Percentiles rank a stretch among this genome's conserved stretches.
phyloP scores from a whole-genome alignment of 2,797 vertebrate species.

The Remorina albescens region DNA sequence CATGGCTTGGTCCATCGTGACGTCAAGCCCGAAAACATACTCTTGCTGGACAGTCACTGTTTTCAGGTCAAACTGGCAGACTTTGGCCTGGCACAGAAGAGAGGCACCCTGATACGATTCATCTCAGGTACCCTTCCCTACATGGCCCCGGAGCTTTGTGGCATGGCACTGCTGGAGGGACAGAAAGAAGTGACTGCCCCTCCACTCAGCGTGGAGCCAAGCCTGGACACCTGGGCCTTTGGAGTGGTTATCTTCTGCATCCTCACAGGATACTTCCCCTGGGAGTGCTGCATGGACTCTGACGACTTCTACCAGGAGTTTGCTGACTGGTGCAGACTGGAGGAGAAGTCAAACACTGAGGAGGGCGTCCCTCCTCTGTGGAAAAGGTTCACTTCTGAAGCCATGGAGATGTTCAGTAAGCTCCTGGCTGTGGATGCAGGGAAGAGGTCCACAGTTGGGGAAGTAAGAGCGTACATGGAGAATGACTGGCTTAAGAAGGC shows the following conservation, averaged over 20 bases:
- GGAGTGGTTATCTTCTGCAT: constrained; percentile 88
- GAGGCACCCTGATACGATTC: constrained; percentile 82
- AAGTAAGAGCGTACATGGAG: constrained; percentile 80
- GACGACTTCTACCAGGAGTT: constrained; percentile 87
- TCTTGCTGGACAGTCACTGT: constrained; percentile 86
- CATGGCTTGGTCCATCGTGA: constrained; percentile 87
- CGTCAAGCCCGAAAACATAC: constrained; percentile 88
- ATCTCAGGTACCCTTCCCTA: constrained; percentile 87
- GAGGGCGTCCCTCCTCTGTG: constrained; percentile 82
- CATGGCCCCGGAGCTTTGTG: constrained; percentile 87
- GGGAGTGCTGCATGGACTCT: constrained; percentile 77
- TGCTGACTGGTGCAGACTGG: constrained; percentile 78
- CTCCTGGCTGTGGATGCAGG: constrained; percentile 79
- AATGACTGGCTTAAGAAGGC: constrained; percentile 81
- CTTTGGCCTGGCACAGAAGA: constrained; percentile 88
- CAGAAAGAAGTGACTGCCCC: constrained; percentile 70
- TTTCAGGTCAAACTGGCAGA: constrained; percentile 86
- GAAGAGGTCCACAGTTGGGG: constrained; percentile 74
- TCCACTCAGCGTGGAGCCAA: constrained; percentile 83
- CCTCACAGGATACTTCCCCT: constrained; percentile 89
- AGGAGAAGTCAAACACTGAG: constrained; percentile 36
- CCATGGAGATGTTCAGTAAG: constrained; percentile 85
- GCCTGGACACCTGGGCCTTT: constrained; percentile 88
- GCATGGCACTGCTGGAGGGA: constrained; percentile 74
- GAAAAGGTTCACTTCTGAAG: constrained; percentile 82